Percentiles rank a stretch among this genome's conserved stretches.
phyloP scores from a whole-genome alignment of 2,888 invertebrate species.

The Folsomia manolachei region DNA sequence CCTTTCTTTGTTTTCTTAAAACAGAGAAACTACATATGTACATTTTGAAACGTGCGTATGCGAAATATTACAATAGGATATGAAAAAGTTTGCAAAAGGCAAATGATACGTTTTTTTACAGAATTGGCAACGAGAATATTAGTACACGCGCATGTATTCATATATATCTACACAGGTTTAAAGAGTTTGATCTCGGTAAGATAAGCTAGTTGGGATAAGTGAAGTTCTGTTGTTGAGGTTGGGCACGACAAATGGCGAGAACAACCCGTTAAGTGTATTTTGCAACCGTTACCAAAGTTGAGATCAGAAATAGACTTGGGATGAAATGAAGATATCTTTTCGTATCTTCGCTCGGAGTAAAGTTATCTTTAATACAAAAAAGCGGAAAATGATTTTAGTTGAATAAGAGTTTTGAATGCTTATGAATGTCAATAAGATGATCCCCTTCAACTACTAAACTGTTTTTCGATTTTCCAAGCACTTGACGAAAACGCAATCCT shows the following conservation, averaged over 20 bases:
- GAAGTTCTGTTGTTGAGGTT: not conserved
- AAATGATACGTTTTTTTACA: not conserved
- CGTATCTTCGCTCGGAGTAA: not conserved
- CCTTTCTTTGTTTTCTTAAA: too few relatives aligned
- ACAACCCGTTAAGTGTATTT: not conserved
- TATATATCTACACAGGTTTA: not conserved
- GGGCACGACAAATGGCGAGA: not conserved
- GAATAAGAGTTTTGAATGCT: too few relatives aligned
- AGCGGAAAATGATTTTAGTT: too few relatives aligned
- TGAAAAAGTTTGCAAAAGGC: not conserved
- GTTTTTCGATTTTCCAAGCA: too few relatives aligned
- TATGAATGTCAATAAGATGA: too few relatives aligned
- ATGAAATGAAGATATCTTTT: not conserved
- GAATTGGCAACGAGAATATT: not conserved
- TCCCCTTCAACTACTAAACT: too few relatives aligned
- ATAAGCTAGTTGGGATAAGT: not conserved
- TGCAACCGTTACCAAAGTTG: not conserved
- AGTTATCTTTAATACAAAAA: too few relatives aligned
- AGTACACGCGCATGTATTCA: not conserved
- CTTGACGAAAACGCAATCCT: too few relatives aligned
- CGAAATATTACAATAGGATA: too few relatives aligned
- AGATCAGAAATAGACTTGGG: not conserved
- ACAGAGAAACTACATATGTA: too few relatives aligned
- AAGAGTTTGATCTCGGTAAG: too few relatives aligned
- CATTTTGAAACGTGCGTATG: too few relatives aligned